phyloP scores from a whole-genome alignment of 2,113 vertebrate species.

The Zosterops japonicus region DNA sequence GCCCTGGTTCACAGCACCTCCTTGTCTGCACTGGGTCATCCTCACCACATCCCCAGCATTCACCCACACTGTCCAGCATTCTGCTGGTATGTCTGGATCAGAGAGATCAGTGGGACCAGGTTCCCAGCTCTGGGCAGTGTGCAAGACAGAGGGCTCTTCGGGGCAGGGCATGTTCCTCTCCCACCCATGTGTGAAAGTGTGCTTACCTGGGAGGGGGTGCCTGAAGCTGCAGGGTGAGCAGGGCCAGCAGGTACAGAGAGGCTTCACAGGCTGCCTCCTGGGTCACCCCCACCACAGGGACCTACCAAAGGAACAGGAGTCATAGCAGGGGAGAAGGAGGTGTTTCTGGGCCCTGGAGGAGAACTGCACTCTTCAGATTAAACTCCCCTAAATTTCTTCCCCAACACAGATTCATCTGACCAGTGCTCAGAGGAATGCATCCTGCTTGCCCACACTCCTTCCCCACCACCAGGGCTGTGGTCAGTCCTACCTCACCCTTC shows the following conservation, averaged over 20 bases:
- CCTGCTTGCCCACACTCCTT: background rate
- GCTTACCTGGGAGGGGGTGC: constrained; percentile 66
- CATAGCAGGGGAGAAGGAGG: background rate
- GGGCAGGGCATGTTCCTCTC: background rate
- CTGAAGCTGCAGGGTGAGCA: constrained; percentile 69
- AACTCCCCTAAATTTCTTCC: background rate
- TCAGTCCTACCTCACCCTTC: constrained; percentile 68
- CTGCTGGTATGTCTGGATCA: background rate
- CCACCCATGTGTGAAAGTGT: background rate
- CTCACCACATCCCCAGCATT: background rate
- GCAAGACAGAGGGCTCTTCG: background rate
- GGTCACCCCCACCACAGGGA: constrained; percentile 29
- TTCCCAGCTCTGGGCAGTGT: background rate
- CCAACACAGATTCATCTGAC: background rate
- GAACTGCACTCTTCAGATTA: background rate
- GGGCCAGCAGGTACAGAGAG: constrained; percentile 68
- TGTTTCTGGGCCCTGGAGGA: background rate
- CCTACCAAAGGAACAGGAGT: constrained; percentile 50
- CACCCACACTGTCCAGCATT: background rate
- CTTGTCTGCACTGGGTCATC: background rate
- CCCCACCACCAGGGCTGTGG: background rate
- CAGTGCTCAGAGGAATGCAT: background rate
- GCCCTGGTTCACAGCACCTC: background rate
- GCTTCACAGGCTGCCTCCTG: constrained; percentile 54
- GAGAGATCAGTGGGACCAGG: background rate